phyloP scores from a whole-genome alignment of 2,113 vertebrate genomes.

The Ammospiza caudacuta region DNA sequence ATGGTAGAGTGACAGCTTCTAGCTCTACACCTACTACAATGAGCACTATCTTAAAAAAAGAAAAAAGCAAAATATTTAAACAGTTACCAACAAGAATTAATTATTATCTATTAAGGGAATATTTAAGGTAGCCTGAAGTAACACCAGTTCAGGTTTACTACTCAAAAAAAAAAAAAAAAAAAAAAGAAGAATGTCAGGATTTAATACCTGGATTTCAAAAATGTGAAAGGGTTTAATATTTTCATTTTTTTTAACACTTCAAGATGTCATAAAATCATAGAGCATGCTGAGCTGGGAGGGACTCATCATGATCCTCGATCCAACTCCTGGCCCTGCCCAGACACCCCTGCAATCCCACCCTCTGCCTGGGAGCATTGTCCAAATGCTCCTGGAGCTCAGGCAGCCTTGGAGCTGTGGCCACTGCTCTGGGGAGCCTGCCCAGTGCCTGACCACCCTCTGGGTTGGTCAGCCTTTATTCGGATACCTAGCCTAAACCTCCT shows the following conservation, averaged over 20 bases:
- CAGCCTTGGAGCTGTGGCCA: neutral
- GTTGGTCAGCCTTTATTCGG: neutral
- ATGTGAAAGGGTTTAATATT: neutral
- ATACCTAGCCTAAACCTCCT: neutral
- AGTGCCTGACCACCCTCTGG: neutral
- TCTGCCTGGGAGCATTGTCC: neutral
- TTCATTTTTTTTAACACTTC: neutral
- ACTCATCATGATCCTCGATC: neutral
- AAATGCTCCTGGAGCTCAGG: neutral
- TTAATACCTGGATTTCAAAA: neutral
- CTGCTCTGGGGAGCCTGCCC: neutral
- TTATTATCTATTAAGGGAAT: neutral
- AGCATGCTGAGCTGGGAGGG: neutral
- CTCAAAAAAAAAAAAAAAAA: neutral
- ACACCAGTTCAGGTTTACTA: neutral
- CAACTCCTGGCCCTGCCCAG: neutral
- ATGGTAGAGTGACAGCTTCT: neutral
- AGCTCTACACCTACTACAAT: neutral
- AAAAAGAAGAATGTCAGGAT: neutral
- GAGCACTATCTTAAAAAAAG: neutral
- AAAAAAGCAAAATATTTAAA: neutral
- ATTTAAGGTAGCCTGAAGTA: neutral
- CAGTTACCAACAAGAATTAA: neutral
- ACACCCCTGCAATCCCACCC: neutral
- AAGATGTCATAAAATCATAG: neutral